Base-by-base conservation (phyloP, 2,797 vertebrate genomes). In the Hyperoplus immaculatus region DNA sequence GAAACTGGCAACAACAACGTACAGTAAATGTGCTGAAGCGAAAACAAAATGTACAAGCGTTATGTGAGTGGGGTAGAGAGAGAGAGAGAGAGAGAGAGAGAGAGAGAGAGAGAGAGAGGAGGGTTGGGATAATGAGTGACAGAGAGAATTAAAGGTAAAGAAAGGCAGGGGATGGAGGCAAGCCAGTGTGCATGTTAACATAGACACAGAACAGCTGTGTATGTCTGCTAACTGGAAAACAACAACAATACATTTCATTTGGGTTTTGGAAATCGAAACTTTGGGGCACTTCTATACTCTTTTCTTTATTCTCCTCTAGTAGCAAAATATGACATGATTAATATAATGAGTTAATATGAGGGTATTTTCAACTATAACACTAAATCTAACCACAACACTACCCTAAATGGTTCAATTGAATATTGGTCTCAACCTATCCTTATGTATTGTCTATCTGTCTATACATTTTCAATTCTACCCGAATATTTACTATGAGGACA, bases 101-200 rank as follows among this genome's bases (percentile, higher is more conserved):
- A 49, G 36, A 46, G 14, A n/a, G 15, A 4, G 15, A 15, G 41
- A 3, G 53, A 74, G 51, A 39, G 66, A 83, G 80, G 82, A 41
- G 81, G 70, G 9, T 16, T n/a, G 2, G 13, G 45, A 80, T 69
- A 42, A 4, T 77, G 69, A 88, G 65, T 77, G 54, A 65, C 2
- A 81, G 70, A 91, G 78, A 67, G 66, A 73, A 74, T 29, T 36
- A 50, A 80, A 82, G 61, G 69, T 29, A 72, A 58, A 75, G 69
- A 72, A 15, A 84, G 59, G 82, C 58, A 89, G 89, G 89, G 78
- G 89, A 94, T 93, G 93, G 90, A 81, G 88, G 85, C 86, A 83
- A 89, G 91, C 84, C 91, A 91, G 88, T 90, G 89, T 92, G 85
- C 88, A 91, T 81, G 83, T 90, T 86, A 83, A 86, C 68, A 72